Evolutionary conservation across 2,797 vertebrate species (phyloP).

Genomic region (Enteromius trimaculatus): DNA sequence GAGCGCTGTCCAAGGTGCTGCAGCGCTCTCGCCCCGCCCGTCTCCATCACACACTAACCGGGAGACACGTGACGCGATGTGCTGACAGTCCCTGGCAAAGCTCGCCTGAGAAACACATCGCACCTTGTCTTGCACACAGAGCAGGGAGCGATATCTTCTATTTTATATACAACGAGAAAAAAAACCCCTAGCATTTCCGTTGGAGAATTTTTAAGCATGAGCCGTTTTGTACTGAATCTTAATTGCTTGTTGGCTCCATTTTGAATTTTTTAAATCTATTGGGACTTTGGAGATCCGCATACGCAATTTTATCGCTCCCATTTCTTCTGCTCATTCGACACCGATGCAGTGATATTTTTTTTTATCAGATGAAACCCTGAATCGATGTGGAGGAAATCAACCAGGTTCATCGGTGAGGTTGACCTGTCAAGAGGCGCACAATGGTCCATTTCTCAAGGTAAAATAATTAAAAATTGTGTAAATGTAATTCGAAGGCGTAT

Average conservation of each 20-base stretch:
- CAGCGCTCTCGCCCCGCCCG: constrained; percentile 75
- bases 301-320: constrained; percentile 44
- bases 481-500: constrained; percentile 15
- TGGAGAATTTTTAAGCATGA: constrained; percentile 1
- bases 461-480: constrained; percentile 22
- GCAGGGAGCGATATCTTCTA: constrained; percentile 45
- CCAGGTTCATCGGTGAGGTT: constrained; percentile 46
- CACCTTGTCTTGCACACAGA: constrained; percentile 59
- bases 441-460: constrained; percentile 65
- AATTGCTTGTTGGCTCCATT: constrained; percentile 26
- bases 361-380: constrained; percentile 5
- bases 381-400: constrained; percentile 55
- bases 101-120: constrained; percentile 60
- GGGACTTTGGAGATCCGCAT: constrained; percentile 60
- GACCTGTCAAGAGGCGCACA: constrained; percentile 43
- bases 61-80: constrained; percentile 64
- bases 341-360: constrained; percentile 59
- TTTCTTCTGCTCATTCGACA: constrained; percentile 40
- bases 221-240: constrained; percentile 18
- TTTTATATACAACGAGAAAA: constrained; percentile 14
- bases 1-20: constrained; percentile 76
- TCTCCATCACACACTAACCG: constrained; percentile 61
- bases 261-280: constrained; percentile 29
- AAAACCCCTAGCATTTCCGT: neutral
- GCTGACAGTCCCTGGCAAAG: constrained; percentile 65